These are phyloP conservation scores for Gallirallus australis DNA, from an alignment of 2,797 vertebrate genomes.

Conservation along the genomic window DNA sequence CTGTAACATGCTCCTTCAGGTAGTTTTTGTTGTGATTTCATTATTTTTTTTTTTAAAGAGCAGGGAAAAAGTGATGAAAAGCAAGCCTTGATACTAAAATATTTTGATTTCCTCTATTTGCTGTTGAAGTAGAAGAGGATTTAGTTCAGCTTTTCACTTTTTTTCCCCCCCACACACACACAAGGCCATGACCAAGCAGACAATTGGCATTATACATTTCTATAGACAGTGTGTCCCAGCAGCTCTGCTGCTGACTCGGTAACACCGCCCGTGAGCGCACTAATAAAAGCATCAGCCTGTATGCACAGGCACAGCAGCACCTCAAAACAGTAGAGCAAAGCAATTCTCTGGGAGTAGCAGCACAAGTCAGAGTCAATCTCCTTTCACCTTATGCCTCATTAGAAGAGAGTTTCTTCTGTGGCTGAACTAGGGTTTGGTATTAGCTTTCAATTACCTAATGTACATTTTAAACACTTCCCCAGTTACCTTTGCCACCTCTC, in stretches of 20 bases:
- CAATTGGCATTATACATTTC: background rate
- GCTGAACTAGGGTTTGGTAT: background rate
- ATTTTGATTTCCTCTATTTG: background rate
- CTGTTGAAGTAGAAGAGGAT: background rate
- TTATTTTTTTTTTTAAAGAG: background rate
- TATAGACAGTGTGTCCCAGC: background rate
- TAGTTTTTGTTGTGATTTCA: background rate
- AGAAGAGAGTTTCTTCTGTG: background rate
- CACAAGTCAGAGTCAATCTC: background rate
- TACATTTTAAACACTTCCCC: conserved; percentile 41
- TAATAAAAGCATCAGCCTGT: background rate
- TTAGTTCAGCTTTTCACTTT: background rate
- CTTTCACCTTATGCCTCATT: background rate
- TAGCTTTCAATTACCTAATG: conserved; percentile 26
- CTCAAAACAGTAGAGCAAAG: conserved; percentile 3
- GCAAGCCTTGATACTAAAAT: background rate
- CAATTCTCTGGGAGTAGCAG: conserved; percentile 22
- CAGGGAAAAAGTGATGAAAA: background rate
- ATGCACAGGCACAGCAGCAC: background rate
- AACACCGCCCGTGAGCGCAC: background rate
- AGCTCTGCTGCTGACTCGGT: background rate
- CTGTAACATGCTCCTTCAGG: background rate
- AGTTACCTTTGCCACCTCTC: conserved; percentile 10
- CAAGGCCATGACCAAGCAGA: background rate
- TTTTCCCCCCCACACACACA: background rate